Evolutionary conservation across 2,888 invertebrate species (phyloP).

Genomic region (Macroteleia sp.): DNA sequence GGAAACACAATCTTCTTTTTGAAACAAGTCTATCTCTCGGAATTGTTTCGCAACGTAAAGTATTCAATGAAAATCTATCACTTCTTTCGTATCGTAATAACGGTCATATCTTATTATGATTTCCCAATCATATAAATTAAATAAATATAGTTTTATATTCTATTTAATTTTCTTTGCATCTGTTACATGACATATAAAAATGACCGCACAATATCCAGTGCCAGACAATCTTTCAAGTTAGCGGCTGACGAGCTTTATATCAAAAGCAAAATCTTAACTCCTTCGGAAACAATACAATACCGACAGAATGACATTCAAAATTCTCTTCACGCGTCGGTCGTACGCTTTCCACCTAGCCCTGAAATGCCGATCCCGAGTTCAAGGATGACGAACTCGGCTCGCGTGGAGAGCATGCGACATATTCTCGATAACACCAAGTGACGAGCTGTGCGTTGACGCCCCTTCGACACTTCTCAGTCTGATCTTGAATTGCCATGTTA

Average conservation of each 20-base stretch:
- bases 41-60: slow-evolving; percentile 7
- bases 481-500: slow-evolving; percentile 68
- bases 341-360: slow-evolving; percentile 57
- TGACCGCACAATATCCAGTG: slow-evolving; percentile 23
- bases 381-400: slow-evolving; percentile 54
- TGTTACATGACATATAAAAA: slow-evolving; percentile 34
- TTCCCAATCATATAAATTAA: slow-evolving; percentile 38
- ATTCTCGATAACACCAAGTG: slow-evolving; percentile 69
- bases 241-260: slow-evolving; percentile 38
- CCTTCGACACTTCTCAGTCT: slow-evolving; percentile 77
- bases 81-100: slow-evolving; percentile 2
- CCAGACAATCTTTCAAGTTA: slow-evolving; percentile 34
- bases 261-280: slow-evolving; percentile 50
- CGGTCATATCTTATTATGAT: slow-evolving; percentile 27
- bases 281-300: slow-evolving; percentile 56
- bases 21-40: slow-evolving; percentile 7
- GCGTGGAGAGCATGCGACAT: slow-evolving; percentile 56
- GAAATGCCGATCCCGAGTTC: slow-evolving; percentile 59
- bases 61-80: slow-evolving; percentile 38
- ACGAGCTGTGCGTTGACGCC: slow-evolving; percentile 71
- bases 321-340: slow-evolving; percentile 57
- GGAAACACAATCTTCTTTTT: not conserved
- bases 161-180: slow-evolving; percentile 32
- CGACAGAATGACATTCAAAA: slow-evolving; percentile 53
- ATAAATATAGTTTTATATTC: not conserved